phyloP scores from a whole-genome alignment of 2,888 invertebrate genomes.

The Bursaphelenchus okinawaensis region DNA sequence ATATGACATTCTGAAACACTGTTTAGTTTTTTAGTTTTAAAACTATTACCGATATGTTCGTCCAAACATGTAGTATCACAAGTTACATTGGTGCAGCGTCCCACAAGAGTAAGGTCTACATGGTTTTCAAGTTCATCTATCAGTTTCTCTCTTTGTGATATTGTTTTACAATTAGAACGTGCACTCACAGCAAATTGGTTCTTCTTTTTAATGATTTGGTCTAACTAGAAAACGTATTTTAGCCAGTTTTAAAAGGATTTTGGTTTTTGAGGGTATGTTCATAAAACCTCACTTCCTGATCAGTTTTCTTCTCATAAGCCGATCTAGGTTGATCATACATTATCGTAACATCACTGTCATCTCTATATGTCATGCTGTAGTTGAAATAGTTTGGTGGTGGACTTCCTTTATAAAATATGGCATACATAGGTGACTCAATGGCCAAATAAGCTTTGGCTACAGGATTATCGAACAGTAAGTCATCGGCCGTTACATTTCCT shows the following conservation, averaged over 20 bases:
- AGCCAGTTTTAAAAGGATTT: not conserved
- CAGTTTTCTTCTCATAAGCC: not conserved
- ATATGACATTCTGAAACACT: too few species aligned
- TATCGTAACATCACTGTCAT: slow-evolving; percentile 9
- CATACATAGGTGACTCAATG: not conserved
- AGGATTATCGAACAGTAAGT: not conserved
- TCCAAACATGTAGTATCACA: slow-evolving; percentile 10
- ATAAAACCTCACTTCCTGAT: too few species aligned
- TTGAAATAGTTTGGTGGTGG: slow-evolving; percentile 15
- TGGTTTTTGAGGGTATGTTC: slow-evolving; percentile 2
- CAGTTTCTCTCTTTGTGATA: slow-evolving; percentile 34
- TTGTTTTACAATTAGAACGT: slow-evolving; percentile 39
- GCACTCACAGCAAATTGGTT: not conserved
- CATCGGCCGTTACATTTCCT: not conserved
- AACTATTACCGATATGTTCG: slow-evolving; percentile 16
- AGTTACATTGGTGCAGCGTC: not conserved
- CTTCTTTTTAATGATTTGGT: not conserved
- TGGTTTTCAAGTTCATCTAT: slow-evolving; percentile 25
- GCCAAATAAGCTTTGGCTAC: not conserved
- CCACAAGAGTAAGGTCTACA: slow-evolving; percentile 15
- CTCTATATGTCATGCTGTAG: slow-evolving; percentile 16
- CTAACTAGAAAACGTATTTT: not conserved
- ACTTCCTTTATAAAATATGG: not conserved
- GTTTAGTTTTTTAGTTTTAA: too few species aligned
- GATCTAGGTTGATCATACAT: not conserved